phyloP scores from a whole-genome alignment of 2,113 vertebrate genomes.

The Nettapus auritus region DNA sequence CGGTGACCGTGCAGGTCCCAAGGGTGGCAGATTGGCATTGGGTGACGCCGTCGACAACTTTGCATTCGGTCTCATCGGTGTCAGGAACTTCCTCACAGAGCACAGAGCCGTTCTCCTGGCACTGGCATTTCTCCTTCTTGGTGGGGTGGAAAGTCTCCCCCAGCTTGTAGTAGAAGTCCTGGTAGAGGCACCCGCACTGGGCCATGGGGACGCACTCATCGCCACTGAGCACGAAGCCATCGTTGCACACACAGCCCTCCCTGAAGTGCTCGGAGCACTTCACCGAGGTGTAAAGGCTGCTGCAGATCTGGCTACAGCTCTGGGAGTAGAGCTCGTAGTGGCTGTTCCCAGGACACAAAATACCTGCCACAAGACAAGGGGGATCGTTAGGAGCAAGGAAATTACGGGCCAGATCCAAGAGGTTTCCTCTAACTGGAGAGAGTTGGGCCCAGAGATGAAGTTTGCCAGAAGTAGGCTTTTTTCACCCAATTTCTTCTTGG shows the following conservation, averaged over 20 bases:
- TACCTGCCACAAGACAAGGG: background rate
- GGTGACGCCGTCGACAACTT: conserved; percentile 20
- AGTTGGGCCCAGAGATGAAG: background rate
- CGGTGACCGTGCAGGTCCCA: conserved; percentile 32
- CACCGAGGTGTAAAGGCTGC: background rate
- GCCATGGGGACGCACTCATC: conserved; percentile 70
- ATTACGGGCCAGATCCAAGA: background rate
- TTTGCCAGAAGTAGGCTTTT: background rate
- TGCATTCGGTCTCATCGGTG: conserved; percentile 38
- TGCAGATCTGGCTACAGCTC: background rate
- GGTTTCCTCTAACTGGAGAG: background rate
- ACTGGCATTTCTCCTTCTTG: conserved; percentile 34
- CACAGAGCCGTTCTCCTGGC: conserved; percentile 49
- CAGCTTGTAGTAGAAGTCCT: conserved; percentile 67
- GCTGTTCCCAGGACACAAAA: conserved; percentile 5
- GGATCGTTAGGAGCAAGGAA: background rate
- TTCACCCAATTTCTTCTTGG: rapidly evolving
- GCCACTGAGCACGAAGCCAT: conserved; percentile 66
- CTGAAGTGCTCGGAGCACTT: background rate
- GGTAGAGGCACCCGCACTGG: conserved; percentile 77
- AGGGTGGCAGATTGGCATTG: conserved; percentile 49
- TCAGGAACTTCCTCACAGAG: conserved; percentile 68
- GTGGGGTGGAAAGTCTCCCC: conserved; percentile 69
- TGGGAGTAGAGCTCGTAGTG: conserved; percentile 31
- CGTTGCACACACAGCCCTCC: conserved; percentile 16